Evolutionary conservation across 2,888 invertebrate species (phyloP).

Genomic region (Drosophila basisetae): DNA sequence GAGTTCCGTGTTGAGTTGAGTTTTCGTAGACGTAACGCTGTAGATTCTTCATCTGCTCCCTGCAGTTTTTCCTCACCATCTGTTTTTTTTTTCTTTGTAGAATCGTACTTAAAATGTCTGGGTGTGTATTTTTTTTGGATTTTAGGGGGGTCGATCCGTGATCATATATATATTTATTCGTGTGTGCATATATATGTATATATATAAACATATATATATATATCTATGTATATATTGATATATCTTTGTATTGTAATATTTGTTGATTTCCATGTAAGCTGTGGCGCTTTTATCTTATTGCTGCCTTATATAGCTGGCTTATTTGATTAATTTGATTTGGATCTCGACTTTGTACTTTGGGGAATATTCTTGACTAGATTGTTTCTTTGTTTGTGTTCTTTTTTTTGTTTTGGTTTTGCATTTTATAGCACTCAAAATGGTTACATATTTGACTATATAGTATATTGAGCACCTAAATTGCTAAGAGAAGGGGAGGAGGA

Average conservation of each 20-base stretch:
- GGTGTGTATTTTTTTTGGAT: slow-evolving; percentile 5
- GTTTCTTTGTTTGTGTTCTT: background rate
- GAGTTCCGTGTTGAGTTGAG: slow-evolving; percentile 9
- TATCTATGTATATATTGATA: slow-evolving; percentile 5
- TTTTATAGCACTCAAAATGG: slow-evolving; percentile 75
- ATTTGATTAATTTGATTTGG: slow-evolving; percentile 25
- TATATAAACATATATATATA: background rate
- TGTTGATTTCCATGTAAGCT: slow-evolving; percentile 41
- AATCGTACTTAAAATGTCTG: slow-evolving; percentile 34
- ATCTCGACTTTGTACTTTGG: slow-evolving; percentile 37
- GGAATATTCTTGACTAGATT: slow-evolving; percentile 60
- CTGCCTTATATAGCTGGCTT: slow-evolving; percentile 24
- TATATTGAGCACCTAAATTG: slow-evolving; percentile 84
- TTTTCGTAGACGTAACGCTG: slow-evolving; percentile 31
- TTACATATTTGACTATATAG: slow-evolving; percentile 78
- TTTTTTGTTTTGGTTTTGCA: slow-evolving; percentile 48
- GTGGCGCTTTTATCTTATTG: slow-evolving; percentile 43
- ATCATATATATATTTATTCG: slow-evolving; percentile 16
- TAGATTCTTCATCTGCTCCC: slow-evolving; percentile 30
- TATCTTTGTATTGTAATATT: slow-evolving; percentile 6
- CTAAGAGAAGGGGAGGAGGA: slow-evolving; percentile 84
- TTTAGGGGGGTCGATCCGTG: slow-evolving; percentile 9
- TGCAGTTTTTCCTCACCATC: slow-evolving; percentile 41
- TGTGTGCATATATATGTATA: slow-evolving; percentile 1
- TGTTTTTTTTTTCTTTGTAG: slow-evolving; percentile 3